Conservation (phyloP, 2,797 vertebrate species). For the Catharus ustulatus region DNA sequence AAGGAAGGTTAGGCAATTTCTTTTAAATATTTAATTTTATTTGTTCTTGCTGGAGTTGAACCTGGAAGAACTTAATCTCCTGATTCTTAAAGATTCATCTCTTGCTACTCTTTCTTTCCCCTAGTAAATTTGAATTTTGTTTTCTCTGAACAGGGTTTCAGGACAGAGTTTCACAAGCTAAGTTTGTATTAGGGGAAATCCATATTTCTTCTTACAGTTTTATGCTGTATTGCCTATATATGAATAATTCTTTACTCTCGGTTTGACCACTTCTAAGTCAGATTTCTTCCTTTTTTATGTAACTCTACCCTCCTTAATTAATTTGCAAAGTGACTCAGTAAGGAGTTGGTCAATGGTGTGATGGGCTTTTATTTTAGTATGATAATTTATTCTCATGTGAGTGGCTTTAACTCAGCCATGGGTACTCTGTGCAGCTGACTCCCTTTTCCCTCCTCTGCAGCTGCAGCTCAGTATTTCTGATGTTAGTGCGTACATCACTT, state of each 20-base stretch:
- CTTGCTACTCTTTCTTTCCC: neutral
- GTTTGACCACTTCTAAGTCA: neutral
- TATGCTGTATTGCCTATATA: neutral
- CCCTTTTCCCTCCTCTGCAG: neutral
- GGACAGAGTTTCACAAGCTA: neutral
- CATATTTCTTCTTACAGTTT: neutral
- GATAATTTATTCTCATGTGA: neutral
- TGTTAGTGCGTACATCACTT: neutral
- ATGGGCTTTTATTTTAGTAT: neutral
- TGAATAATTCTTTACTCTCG: neutral
- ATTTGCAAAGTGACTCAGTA: neutral
- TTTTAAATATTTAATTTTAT: neutral
- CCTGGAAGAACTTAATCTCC: neutral
- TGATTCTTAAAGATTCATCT: neutral
- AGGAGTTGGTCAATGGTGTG: neutral
- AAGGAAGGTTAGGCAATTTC: neutral
- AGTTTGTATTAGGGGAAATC: neutral
- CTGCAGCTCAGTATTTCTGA: neutral
- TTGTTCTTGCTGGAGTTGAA: neutral
- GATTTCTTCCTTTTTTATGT: neutral
- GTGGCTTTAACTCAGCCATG: neutral
- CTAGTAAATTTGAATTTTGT: neutral
- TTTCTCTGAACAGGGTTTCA: neutral
- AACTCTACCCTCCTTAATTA: neutral
- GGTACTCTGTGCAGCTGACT: neutral